phyloP scores from a whole-genome alignment of 37 sponge, comb jelly and placozoan genomes.

The Cliona cf. orientalis region DNA sequence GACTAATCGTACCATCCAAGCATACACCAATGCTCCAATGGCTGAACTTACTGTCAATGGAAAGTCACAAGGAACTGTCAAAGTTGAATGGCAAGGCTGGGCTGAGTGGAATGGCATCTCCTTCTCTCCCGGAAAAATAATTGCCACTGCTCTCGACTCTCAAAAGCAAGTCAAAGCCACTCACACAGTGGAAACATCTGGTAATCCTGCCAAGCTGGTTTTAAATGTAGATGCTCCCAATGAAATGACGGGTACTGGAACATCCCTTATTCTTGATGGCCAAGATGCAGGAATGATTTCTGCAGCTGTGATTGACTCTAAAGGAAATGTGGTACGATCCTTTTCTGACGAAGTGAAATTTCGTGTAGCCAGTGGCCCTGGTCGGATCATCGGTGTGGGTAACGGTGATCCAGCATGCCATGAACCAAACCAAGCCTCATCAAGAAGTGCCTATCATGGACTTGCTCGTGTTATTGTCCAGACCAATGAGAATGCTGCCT shows the following conservation, averaged over 20 bases:
- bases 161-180: constrained; percentile 33
- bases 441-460: constrained; percentile 75
- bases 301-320: constrained; percentile 53
- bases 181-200: constrained; percentile 52
- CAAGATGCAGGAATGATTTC: constrained; percentile 71
- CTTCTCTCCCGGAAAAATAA: constrained; percentile 46
- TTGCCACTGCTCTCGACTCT: constrained; percentile 33
- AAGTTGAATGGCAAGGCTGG: constrained; percentile 61
- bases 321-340: constrained; percentile 42
- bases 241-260: constrained; percentile 56
- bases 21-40: constrained; percentile 65
- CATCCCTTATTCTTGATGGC: constrained; percentile 58
- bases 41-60: constrained; percentile 59
- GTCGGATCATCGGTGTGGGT: constrained; percentile 64
- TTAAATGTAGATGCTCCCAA: constrained; percentile 42
- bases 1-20: constrained; percentile 42
- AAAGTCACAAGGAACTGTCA: constrained; percentile 36
- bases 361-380: constrained; percentile 57
- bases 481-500: constrained; percentile 33
- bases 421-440: constrained; percentile 63
- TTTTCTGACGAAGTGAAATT: constrained; percentile 48
- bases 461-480: constrained; percentile 61
- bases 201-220: constrained; percentile 14
- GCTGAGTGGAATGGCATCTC: constrained; percentile 41
- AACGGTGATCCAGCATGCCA: constrained; percentile 70